phyloP scores from a whole-genome alignment of 2,888 invertebrate genomes.

The Teleiodes luculella region DNA sequence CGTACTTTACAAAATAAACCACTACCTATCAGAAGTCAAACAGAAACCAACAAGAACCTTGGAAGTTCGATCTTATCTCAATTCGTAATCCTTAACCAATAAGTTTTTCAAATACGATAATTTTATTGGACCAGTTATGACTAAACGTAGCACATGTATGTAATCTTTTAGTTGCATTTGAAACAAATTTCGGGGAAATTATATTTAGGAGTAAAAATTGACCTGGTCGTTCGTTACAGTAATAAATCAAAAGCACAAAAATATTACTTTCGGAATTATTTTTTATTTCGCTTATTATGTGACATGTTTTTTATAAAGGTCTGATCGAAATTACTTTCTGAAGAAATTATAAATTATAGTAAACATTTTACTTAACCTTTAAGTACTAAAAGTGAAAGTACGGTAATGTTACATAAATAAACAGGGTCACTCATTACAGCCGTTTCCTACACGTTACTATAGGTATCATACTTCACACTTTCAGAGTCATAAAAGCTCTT shows the following conservation, averaged over 20 bases:
- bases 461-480: neutral
- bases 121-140: neutral
- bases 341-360: neutral
- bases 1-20: conserved; percentile 1
- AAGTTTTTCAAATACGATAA: too few species aligned
- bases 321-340: neutral
- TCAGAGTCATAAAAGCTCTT: too few species aligned
- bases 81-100: neutral
- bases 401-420: conserved; percentile 12
- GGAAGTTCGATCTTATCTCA: neutral
- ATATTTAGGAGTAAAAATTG: too few species aligned
- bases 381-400: neutral
- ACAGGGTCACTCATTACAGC: neutral
- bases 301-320: neutral
- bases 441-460: neutral
- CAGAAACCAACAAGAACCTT: neutral
- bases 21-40: conserved; percentile 4
- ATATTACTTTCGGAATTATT: too few species aligned
- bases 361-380: conserved; percentile 4
- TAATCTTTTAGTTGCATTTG: neutral
- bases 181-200: neutral
- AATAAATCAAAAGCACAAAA: too few species aligned
- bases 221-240: too few species aligned
- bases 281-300: too few species aligned
- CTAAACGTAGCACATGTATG: neutral